Percentiles rank a stretch among this genome's conserved stretches.
Evolutionary conservation across 2,797 vertebrate genomes (phyloP).

Genomic region (Pantherophis vulpinus): DNA sequence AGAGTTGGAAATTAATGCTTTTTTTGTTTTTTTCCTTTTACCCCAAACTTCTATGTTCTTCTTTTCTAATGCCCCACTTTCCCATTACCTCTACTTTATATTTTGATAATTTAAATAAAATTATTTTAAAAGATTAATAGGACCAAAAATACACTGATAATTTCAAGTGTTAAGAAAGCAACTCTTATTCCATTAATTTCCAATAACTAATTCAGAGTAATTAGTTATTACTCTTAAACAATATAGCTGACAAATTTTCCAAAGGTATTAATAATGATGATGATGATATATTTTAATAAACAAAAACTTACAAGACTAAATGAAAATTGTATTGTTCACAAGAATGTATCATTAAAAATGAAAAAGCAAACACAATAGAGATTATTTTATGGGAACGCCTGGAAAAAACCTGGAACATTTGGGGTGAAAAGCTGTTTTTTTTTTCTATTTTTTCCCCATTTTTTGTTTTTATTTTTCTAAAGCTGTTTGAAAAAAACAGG

Average conservation of each 20-base stretch:
- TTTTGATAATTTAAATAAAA: no score
- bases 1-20: no score
- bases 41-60: no score
- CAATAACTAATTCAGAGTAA: neutral
- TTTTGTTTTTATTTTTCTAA: no score
- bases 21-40: no score
- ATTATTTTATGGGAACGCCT: neutral
- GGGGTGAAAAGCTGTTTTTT: no score
- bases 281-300: neutral
- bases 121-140: no score
- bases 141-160: neutral
- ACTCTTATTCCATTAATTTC: neutral
- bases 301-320: neutral
- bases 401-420: no score
- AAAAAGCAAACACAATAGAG: neutral
- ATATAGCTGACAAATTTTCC: neutral
- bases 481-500: no score
- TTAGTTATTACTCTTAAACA: neutral
- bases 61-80: no score
- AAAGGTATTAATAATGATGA: neutral
- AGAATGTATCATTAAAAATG: neutral
- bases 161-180: neutral
- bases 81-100: no score
- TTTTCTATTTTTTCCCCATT: no score
- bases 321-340: neutral